A percentile compares a stretch with the other conserved stretches of the same genome.
These are phyloP conservation scores for Ophonus ardosiacus DNA, from an alignment of 2,888 invertebrate species.

Conservation along the genomic window DNA sequence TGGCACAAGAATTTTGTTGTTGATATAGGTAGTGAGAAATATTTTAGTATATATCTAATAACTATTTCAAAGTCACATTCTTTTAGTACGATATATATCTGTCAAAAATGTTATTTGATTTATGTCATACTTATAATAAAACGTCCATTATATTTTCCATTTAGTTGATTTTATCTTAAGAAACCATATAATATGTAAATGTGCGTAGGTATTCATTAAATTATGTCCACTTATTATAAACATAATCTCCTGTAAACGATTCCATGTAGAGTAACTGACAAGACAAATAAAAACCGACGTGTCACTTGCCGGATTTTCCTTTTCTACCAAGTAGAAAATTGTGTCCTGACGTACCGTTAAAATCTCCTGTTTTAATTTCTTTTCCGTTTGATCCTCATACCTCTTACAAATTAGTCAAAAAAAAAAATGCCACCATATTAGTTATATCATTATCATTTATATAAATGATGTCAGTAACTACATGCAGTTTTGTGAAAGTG, in stretches of 20 bases:
- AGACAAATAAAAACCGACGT: slow-evolving; percentile 13
- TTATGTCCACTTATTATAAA: not conserved
- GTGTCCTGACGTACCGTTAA: slow-evolving; percentile 49
- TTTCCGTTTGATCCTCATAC: not conserved
- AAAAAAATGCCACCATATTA: not conserved
- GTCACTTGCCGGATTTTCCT: slow-evolving; percentile 27
- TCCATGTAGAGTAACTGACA: not conserved
- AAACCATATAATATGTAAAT: not conserved
- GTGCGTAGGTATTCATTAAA: not conserved
- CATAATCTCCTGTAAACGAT: not conserved
- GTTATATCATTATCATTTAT: not conserved
- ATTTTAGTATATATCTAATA: too few relatives aligned
- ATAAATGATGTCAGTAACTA: too few relatives aligned
- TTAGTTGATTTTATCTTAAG: not conserved
- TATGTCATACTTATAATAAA: too few relatives aligned
- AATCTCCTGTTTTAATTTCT: slow-evolving; percentile 12
- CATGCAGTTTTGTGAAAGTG: too few relatives aligned
- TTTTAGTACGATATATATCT: too few relatives aligned
- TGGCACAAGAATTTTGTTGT: too few relatives aligned
- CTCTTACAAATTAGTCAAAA: not conserved
- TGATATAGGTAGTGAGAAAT: too few relatives aligned
- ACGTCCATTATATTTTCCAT: too few relatives aligned
- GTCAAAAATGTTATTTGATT: too few relatives aligned
- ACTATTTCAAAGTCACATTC: too few relatives aligned
- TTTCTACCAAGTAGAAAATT: slow-evolving; percentile 7